A percentile compares a stretch with the other conserved stretches of the same genome.
Evolutionary conservation across 92 coral and sea anemone species (phyloP).

Genomic region (Phymanthus crucifer): DNA sequence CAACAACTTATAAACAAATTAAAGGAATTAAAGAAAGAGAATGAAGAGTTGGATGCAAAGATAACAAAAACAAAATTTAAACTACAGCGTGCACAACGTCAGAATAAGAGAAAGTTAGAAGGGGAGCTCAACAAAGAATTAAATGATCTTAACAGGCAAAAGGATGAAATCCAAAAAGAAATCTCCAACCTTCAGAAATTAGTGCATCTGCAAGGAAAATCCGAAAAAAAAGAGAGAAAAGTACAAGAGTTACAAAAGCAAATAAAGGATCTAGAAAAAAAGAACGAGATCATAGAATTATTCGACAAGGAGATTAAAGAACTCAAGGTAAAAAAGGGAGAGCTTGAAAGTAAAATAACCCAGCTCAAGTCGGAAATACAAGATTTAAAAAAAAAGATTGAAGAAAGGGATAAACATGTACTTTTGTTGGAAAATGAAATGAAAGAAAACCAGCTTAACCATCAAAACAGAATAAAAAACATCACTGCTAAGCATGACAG

Average conservation of each 20-base stretch:
- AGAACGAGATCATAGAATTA: not conserved
- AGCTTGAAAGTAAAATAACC: not conserved
- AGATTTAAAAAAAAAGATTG: not conserved
- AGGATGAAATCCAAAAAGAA: not conserved
- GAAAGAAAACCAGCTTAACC: too few species aligned
- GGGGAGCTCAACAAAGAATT: not conserved
- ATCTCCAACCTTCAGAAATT: not conserved
- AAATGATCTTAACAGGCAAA: not conserved
- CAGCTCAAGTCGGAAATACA: not conserved
- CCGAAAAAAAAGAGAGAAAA: not conserved
- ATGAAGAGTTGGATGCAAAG: not conserved
- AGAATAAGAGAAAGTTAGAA: not conserved
- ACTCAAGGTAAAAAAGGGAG: not conserved
- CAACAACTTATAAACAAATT: not conserved
- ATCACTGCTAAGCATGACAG: too few species aligned
- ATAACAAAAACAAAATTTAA: not conserved
- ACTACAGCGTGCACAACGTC: not conserved
- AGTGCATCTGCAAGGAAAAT: not conserved
- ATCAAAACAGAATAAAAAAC: too few species aligned
- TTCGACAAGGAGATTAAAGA: not conserved
- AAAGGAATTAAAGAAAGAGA: not conserved
- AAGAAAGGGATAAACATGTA: not conserved
- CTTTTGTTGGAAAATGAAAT: too few species aligned
- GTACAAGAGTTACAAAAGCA: not conserved
- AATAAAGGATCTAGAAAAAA: not conserved